These are phyloP conservation scores for Pseudanteris insignis DNA, from an alignment of 2,888 invertebrate genomes.

Conservation along the genomic window DNA sequence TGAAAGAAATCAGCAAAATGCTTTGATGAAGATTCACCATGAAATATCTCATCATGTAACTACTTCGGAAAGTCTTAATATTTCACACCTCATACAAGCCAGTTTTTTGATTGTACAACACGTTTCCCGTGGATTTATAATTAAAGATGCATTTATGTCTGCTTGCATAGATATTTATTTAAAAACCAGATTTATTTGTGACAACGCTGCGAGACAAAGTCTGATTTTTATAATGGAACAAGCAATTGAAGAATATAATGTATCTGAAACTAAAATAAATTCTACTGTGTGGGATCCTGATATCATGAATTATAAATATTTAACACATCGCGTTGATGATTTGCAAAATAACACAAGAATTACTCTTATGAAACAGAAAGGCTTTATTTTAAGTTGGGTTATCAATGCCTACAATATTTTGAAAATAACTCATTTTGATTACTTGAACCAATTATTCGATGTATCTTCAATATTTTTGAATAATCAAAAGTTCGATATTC, in stretches of 20 bases:
- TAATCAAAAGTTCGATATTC: slow-evolving; percentile 6
- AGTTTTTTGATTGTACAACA: slow-evolving; percentile 75
- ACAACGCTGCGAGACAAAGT: slow-evolving; percentile 66
- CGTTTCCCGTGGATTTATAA: slow-evolving; percentile 71
- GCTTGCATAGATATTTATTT: slow-evolving; percentile 76
- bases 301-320: slow-evolving; percentile 53
- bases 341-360: slow-evolving; percentile 69
- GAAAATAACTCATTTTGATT: slow-evolving; percentile 14
- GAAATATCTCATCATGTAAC: slow-evolving; percentile 63
- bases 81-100: slow-evolving; percentile 74
- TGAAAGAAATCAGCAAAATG: slow-evolving; percentile 63
- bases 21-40: slow-evolving; percentile 68
- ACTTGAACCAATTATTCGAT: slow-evolving; percentile 51
- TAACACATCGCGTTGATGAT: slow-evolving; percentile 65
- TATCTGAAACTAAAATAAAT: slow-evolving; percentile 38
- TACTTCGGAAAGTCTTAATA: slow-evolving; percentile 67
- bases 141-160: slow-evolving; percentile 69
- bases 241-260: slow-evolving; percentile 66
- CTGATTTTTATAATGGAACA: slow-evolving; percentile 68
- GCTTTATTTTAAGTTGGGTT: slow-evolving; percentile 61
- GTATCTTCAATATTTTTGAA: background rate
- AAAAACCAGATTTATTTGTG: slow-evolving; percentile 67
- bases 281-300: slow-evolving; percentile 14
- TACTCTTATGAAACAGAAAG: slow-evolving; percentile 70
- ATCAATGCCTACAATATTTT: slow-evolving; percentile 2